Percentiles rank a stretch among this genome's conserved stretches.
phyloP scores from a whole-genome alignment of 2,888 invertebrate genomes.

The Hydroisotoma schaefferi region DNA sequence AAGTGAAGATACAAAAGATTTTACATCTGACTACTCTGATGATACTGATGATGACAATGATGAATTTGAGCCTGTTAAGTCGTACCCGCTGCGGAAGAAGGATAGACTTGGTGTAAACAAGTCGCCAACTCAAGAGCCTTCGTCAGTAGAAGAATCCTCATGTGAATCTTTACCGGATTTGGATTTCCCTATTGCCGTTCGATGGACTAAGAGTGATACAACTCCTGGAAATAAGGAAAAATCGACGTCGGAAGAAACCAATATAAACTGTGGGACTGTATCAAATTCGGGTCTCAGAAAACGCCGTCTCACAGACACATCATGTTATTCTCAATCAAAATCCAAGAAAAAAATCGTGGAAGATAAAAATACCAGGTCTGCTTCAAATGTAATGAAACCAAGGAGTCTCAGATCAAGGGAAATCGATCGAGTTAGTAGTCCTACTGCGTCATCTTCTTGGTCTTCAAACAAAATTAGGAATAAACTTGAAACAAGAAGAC shows the following conservation, averaged over 20 bases:
- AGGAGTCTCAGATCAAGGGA: not conserved
- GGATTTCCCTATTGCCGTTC: not conserved
- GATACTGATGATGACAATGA: not conserved
- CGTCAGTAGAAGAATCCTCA: not conserved
- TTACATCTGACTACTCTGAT: not conserved
- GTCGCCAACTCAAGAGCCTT: not conserved
- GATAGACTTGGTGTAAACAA: not conserved
- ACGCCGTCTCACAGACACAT: too few species aligned
- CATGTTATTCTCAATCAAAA: too few species aligned
- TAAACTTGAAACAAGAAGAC: not conserved
- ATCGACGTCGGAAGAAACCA: too few species aligned
- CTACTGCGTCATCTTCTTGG: too few species aligned
- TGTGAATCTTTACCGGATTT: conserved; percentile 8
- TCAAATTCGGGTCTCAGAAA: too few species aligned
- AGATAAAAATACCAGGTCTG: too few species aligned
- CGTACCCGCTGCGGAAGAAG: not conserved
- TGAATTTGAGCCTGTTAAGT: not conserved
- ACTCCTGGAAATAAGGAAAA: too few species aligned
- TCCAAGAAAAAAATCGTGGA: too few species aligned
- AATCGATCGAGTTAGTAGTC: too few species aligned
- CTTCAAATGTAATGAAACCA: not conserved
- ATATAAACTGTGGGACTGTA: too few species aligned
- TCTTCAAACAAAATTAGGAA: too few species aligned
- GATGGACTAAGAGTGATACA: too few species aligned
- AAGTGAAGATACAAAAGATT: not conserved